Percentiles rank a stretch among this genome's conserved stretches.
These are phyloP conservation scores for Mastomys coucha DNA, from an alignment of 2,113 vertebrate genomes.

Conservation along the genomic window DNA sequence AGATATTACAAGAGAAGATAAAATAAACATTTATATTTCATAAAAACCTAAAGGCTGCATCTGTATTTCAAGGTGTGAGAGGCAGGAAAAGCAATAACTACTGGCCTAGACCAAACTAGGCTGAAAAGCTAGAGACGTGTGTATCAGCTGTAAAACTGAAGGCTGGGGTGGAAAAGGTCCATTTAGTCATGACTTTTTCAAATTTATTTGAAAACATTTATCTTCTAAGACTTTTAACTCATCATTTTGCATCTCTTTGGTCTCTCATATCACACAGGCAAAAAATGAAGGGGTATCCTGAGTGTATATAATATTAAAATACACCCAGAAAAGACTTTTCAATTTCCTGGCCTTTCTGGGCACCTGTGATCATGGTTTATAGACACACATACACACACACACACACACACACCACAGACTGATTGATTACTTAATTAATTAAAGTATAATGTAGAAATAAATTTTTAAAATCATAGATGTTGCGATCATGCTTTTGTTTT, in stretches of 20 bases:
- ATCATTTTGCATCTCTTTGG: not conserved
- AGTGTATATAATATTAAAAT: not conserved
- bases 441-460: not conserved
- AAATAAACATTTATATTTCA: not conserved
- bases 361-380: not conserved
- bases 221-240: not conserved
- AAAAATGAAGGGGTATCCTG: not conserved
- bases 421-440: not conserved
- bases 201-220: not conserved
- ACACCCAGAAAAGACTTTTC: not conserved
- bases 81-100: not conserved
- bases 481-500: not conserved
- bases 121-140: not conserved
- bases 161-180: fast-evolving
- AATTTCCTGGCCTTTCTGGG: not conserved
- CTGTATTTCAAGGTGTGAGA: not conserved
- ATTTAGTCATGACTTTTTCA: not conserved
- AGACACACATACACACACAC: not conserved
- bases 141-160: not conserved
- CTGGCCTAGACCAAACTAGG: not conserved
- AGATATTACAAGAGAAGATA: not conserved
- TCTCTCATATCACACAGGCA: not conserved
- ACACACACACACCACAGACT: too few species aligned
- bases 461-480: not conserved
- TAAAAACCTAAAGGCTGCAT: not conserved